Evolutionary conservation across 2,888 invertebrate genomes (phyloP).

Genomic region (Papilio protenor): DNA sequence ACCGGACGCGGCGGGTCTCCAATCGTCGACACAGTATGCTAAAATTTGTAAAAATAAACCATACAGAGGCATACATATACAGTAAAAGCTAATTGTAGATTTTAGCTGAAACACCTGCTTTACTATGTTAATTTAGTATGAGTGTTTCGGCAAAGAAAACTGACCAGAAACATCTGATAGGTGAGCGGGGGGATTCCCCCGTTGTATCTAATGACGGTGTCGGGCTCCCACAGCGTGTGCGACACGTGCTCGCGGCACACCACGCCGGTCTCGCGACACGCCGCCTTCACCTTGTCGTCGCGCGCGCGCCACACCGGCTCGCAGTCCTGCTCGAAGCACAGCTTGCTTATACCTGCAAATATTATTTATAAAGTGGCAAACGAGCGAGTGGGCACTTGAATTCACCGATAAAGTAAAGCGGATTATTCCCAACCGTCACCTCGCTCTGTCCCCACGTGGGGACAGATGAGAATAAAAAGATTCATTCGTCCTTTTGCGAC

Average conservation of each 20-base stretch:
- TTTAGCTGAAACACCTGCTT: not conserved
- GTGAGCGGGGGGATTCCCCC: constrained; percentile 89
- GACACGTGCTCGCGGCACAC: constrained; percentile 86
- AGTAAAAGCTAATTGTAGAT: not conserved
- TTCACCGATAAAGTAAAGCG: no score
- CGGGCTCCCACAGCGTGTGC: constrained; percentile 89
- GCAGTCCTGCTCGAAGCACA: constrained; percentile 87
- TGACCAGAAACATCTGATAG: constrained; percentile 88
- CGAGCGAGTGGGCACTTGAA: no score
- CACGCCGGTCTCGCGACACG: constrained; percentile 84
- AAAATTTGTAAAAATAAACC: constrained; percentile 14
- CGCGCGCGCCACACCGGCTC: constrained; percentile 88
- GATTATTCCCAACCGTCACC: no score
- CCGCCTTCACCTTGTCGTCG: constrained; percentile 82
- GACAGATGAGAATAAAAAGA: no score
- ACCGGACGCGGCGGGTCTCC: constrained; percentile 86
- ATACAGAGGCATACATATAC: not conserved
- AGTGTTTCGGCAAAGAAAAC: constrained; percentile 47
- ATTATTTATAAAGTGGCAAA: no score
- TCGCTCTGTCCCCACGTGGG: no score
- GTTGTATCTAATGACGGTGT: constrained; percentile 86
- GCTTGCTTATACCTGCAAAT: constrained; percentile 71
- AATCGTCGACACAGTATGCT: constrained; percentile 86
- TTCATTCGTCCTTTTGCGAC: no score
- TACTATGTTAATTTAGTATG: no score